phyloP scores from a whole-genome alignment of 1,140 invertebrate genomes.

The Euura saliciscinereae region DNA sequence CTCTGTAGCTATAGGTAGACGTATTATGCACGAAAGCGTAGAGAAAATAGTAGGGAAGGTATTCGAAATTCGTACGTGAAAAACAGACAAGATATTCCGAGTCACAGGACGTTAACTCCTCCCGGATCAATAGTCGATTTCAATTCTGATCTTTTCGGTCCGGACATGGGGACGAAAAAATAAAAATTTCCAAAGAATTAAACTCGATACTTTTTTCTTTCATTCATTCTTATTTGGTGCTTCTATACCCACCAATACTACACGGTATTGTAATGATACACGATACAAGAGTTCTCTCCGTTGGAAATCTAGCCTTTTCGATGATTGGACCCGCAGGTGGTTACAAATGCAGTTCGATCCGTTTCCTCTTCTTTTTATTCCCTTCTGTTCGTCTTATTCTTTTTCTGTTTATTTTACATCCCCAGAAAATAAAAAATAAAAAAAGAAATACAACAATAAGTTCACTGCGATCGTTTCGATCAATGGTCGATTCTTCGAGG shows the following conservation, averaged over 20 bases:
- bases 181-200: too few relatives aligned
- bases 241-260: too few relatives aligned
- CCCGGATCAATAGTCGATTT: background rate
- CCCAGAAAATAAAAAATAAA: background rate
- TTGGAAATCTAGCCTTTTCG: conserved; percentile 3
- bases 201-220: too few relatives aligned
- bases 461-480: background rate
- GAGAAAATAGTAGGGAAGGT: too few relatives aligned
- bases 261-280: too few relatives aligned
- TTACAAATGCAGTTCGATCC: background rate
- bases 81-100: too few relatives aligned
- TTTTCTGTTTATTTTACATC: background rate
- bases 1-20: too few relatives aligned
- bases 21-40: too few relatives aligned
- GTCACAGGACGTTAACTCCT: too few relatives aligned
- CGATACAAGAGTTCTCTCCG: background rate
- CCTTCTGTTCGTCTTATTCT: background rate
- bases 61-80: too few relatives aligned
- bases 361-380: background rate
- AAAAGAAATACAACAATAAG: background rate
- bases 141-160: background rate
- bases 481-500: background rate
- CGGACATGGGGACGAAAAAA: background rate
- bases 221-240: too few relatives aligned
- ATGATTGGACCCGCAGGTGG: background rate